Percentiles rank a stretch among this genome's conserved stretches.
Conservation (phyloP, 2,797 vertebrate genomes). For the Thamnophis elegans region DNA sequence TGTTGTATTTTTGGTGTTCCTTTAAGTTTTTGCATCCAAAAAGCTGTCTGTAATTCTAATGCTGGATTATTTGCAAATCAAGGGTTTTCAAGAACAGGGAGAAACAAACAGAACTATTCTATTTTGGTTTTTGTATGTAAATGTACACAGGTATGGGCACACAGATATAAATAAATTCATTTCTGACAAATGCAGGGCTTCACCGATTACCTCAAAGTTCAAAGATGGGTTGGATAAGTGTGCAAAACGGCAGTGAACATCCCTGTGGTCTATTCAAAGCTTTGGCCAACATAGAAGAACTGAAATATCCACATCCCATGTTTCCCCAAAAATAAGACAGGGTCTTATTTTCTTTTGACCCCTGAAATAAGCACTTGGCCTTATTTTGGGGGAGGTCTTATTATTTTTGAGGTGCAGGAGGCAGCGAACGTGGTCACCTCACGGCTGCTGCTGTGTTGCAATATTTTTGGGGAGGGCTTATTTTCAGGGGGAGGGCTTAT, state of each 20-base stretch:
- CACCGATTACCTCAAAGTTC: not conserved
- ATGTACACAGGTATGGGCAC: not conserved
- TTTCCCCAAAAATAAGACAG: too few relatives aligned
- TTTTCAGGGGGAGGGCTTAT: too few relatives aligned
- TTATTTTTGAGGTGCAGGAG: too few relatives aligned
- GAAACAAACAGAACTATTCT: not conserved
- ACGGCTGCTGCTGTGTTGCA: too few relatives aligned
- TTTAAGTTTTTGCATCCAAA: not conserved
- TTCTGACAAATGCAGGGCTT: not conserved
- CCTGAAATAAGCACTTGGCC: too few relatives aligned
- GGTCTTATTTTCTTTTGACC: too few relatives aligned
- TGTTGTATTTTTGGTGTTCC: not conserved
- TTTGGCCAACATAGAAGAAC: fast-evolving
- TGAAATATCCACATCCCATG: not conserved
- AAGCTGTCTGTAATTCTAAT: not conserved
- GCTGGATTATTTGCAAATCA: not conserved
- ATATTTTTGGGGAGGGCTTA: too few relatives aligned
- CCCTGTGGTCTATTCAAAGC: fast-evolving
- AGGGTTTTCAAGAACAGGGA: not conserved
- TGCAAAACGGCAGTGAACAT: fast-evolving
- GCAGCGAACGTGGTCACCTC: too few relatives aligned
- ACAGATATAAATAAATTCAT: not conserved
- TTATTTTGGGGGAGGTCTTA: too few relatives aligned
- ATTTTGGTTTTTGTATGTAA: not conserved
- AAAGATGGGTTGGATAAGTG: too few relatives aligned